Conservation (phyloP, 2,888 invertebrate species). For the Malthinus flaveolus region DNA sequence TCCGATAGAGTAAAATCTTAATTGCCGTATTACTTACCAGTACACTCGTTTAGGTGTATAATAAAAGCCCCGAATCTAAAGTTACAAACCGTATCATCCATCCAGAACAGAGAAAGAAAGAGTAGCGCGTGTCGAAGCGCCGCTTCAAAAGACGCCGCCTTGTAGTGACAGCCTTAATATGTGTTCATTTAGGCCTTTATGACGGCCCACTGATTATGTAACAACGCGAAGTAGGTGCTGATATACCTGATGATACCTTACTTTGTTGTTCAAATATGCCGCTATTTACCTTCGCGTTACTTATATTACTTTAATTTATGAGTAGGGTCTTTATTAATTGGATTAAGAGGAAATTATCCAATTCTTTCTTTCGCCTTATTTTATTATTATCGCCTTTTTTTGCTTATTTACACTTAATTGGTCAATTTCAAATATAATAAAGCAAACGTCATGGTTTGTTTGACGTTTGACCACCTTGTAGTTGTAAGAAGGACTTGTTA, state of each 20-base stretch:
- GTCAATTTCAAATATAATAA: too few species aligned
- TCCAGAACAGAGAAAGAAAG: conserved; percentile 34
- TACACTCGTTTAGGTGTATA: conserved; percentile 16
- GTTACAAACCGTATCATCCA: conserved; percentile 12
- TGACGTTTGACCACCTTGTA: too few species aligned
- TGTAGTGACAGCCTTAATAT: conserved; percentile 42
- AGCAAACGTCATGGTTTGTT: too few species aligned
- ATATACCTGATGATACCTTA: conserved; percentile 36
- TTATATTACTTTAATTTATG: conserved; percentile 35
- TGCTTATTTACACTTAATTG: background rate
- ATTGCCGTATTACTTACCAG: conserved; percentile 24
- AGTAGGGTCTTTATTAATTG: conserved; percentile 35
- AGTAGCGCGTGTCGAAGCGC: conserved; percentile 38
- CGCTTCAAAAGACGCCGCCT: conserved; percentile 40
- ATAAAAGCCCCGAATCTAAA: conserved; percentile 9
- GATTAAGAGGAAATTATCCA: conserved; percentile 10
- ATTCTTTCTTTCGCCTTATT: background rate
- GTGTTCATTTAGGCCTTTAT: conserved; percentile 45
- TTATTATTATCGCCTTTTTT: background rate
- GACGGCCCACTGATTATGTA: conserved; percentile 45
- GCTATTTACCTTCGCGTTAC: conserved; percentile 35
- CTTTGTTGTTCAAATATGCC: conserved; percentile 34
- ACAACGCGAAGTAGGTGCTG: conserved; percentile 43
- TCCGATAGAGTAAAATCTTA: conserved; percentile 19
- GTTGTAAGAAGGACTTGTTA: too few species aligned